Percentiles rank a stretch among this genome's conserved stretches.
phyloP scores from a whole-genome alignment of 2,797 vertebrate species.

The Typhlichthys subterraneus region DNA sequence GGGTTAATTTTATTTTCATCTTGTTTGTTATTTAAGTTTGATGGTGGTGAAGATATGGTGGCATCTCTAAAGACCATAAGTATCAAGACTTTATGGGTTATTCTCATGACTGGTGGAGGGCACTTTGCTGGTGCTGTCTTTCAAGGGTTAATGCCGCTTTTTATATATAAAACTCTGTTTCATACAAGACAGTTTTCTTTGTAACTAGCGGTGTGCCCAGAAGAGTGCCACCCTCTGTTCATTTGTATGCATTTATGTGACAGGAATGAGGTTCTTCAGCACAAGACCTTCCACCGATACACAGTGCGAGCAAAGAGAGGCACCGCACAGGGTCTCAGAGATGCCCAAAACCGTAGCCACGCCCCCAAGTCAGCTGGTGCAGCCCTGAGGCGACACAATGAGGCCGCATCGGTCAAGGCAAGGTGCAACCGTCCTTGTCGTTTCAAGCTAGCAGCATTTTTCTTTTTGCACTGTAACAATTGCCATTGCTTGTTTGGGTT shows the following conservation, averaged over 20 bases:
- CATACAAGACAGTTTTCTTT: not conserved
- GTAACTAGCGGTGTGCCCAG: no score
- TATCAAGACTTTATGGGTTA: constrained; percentile 75
- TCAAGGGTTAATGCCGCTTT: constrained; percentile 79
- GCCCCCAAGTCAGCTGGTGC: constrained; percentile 88
- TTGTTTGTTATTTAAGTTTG: constrained; percentile 36
- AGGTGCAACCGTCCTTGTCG: not conserved
- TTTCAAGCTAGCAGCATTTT: not conserved
- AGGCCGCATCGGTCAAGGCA: constrained; percentile 85
- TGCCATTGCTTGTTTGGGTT: not conserved
- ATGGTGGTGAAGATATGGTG: constrained; percentile 60
- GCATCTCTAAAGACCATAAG: constrained; percentile 74
- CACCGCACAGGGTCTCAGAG: constrained; percentile 85
- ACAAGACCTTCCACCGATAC: constrained; percentile 97
- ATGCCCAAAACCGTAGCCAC: constrained; percentile 83
- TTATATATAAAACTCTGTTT: not conserved
- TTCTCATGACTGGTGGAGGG: constrained; percentile 93
- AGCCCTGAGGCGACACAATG: constrained; percentile 88
- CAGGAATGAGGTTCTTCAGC: constrained; percentile 85
- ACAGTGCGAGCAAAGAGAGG: constrained; percentile 92
- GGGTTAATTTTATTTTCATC: constrained; percentile 4
- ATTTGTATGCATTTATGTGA: constrained; percentile 1
- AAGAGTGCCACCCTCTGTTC: not conserved
- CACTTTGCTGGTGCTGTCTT: constrained; percentile 96
- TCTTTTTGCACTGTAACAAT: not conserved